Evolutionary conservation across 2,888 invertebrate species (phyloP).

Genomic region (Tolmerus cingulatus): DNA sequence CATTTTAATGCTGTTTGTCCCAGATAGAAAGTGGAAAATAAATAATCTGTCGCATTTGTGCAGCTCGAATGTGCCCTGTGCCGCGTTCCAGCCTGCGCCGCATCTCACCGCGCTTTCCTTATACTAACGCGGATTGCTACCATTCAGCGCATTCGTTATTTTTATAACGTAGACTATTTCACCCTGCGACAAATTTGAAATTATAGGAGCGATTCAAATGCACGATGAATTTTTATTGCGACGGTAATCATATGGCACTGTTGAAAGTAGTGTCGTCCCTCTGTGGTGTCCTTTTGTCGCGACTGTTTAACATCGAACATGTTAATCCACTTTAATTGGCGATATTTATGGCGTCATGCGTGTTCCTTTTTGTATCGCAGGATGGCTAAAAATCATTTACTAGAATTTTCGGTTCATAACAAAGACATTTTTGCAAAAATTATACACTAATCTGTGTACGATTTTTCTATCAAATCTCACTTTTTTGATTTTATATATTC

Average conservation of each 20-base stretch:
- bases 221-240: constrained; percentile 23
- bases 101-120: background rate
- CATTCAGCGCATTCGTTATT: background rate
- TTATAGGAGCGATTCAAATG: background rate
- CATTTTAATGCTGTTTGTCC: constrained; percentile 46
- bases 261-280: constrained; percentile 18
- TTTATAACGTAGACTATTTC: background rate
- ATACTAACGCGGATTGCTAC: background rate
- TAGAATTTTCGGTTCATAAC: no score
- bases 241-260: constrained; percentile 19
- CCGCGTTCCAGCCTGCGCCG: background rate
- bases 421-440: no score
- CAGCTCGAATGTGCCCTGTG: background rate
- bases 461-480: no score
- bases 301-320: background rate
- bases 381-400: background rate
- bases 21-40: constrained; percentile 43
- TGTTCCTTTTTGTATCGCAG: background rate
- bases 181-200: background rate
- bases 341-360: background rate
- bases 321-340: background rate
- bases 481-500: no score
- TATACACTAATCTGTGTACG: no score
- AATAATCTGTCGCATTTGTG: constrained; percentile 29
- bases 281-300: constrained; percentile 5